Conservation (phyloP, 1,140 invertebrate genomes). For the Neoseiulus cucumeris region DNA sequence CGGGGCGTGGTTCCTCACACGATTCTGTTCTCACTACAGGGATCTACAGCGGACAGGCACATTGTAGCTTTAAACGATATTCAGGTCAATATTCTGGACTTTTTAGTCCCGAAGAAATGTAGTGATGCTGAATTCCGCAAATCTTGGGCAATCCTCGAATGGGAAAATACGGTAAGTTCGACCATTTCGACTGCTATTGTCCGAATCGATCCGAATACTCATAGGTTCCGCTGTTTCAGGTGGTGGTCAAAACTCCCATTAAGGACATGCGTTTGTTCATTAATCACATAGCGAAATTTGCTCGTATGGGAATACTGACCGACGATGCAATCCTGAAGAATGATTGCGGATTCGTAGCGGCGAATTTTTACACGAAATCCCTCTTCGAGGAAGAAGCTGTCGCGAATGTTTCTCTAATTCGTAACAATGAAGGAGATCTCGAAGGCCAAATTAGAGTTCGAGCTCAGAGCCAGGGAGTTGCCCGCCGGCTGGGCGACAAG, state of each 20-base stretch:
- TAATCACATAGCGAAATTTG: not conserved
- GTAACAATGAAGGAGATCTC: slow-evolving; percentile 60
- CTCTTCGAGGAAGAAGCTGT: slow-evolving; percentile 98
- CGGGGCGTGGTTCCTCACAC: too few species aligned
- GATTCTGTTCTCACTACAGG: slow-evolving; percentile 23
- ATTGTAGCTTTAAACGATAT: slow-evolving; percentile 98
- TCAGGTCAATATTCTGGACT: slow-evolving; percentile 99
- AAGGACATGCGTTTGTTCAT: not conserved
- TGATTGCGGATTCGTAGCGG: slow-evolving; percentile 60
- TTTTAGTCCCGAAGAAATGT: slow-evolving; percentile 85
- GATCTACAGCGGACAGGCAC: slow-evolving; percentile 48
- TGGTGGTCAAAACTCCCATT: too few species aligned
- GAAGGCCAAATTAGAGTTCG: slow-evolving; percentile 89
- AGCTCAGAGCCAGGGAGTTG: slow-evolving; percentile 51
- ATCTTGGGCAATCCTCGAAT: slow-evolving; percentile 99
- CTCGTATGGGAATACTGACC: not conserved
- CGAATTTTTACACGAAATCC: slow-evolving; percentile 93
- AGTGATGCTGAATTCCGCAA: slow-evolving; percentile 85
- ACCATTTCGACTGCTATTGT: too few species aligned
- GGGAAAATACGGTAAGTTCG: slow-evolving; percentile 81
- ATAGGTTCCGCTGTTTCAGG: too few species aligned
- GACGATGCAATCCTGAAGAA: not conserved
- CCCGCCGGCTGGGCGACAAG: not conserved
- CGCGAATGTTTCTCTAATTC: slow-evolving; percentile 94
- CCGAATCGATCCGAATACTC: not conserved